Evolutionary conservation across 2,113 vertebrate species (phyloP), one percentile per base, ranked within the genome.

Genomic region (Chaetops frenatus): DNA sequence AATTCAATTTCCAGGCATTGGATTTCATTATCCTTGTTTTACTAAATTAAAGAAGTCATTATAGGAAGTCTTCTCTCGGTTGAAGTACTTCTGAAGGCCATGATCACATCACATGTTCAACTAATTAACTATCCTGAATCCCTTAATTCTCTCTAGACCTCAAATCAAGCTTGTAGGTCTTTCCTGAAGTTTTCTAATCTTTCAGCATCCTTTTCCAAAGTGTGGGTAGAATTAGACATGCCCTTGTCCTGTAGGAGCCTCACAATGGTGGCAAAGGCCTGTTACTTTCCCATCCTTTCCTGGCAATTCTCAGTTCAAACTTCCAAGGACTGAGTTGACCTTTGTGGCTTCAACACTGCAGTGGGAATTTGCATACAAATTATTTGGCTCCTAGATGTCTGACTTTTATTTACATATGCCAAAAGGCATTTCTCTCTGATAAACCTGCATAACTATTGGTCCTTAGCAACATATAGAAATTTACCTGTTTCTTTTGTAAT

Each of bases 1-100:
- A 95, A 95, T 91, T 95, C 40, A 82, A 95, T 95, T 95, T 97
- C 87, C 90, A 95, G 67, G 73, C 84, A 92, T 95, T 95, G 74
- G 81, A 95, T 94, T 95, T 96, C 87, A 97, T 97, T 97, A 95
- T 58, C 54, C 58, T 79, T 93, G 79, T 77, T 95, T 91, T 97
- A 91, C 91, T 62, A 82, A 95, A 91, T 94, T 95, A 95, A 97
- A 94, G 74, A 91, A 95, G 84, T 94, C 84, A 88, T 95, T 95
- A 92, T 88, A 94, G 87, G 94, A 97, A 91, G 87, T 73, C 93
- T 89, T 86, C 78, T 95, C 70, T 91, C 71, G 33, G 44, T 61
- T 91, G 84, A 82, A 53, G 66, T 96, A 95, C 61, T 91, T 92
- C 64, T 95, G 90, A 94, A 92, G 74, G 51, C 87, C 87, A 89